phyloP scores from a whole-genome alignment of 2,797 vertebrate species.

The Pelobates cultripes region DNA sequence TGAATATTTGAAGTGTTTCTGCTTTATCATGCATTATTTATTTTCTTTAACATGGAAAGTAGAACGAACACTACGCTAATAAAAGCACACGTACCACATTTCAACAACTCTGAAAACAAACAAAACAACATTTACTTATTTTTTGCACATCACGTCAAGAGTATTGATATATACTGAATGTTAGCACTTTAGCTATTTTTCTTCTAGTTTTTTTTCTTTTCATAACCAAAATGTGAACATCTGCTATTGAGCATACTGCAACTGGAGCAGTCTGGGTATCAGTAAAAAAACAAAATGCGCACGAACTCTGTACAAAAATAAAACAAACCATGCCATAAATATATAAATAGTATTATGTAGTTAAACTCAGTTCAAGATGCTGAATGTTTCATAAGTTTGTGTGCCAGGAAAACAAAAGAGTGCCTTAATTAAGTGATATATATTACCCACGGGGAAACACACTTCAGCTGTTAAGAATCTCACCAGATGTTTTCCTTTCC shows the following conservation, averaged over 20 bases:
- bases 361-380: constrained; percentile 61
- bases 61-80: no score
- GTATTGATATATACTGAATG: not conserved
- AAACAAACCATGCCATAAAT: constrained; percentile 12
- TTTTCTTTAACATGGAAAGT: no score
- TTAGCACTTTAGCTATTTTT: not conserved
- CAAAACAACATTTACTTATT: no score
- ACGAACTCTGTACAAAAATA: constrained; percentile 1
- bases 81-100: no score
- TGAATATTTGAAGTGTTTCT: no score
- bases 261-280: not conserved
- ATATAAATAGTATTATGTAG: constrained; percentile 21
- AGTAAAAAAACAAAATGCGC: not conserved
- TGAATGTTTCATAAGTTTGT: constrained; percentile 55
- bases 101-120: no score
- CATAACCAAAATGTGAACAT: constrained; percentile 6
- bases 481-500: constrained; percentile 68
- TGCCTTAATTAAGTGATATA: constrained; percentile 63
- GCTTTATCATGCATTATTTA: no score
- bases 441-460: constrained; percentile 68
- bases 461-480: constrained; percentile 72
- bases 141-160: no score
- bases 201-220: not conserved
- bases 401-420: constrained; percentile 38
- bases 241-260: not conserved